Evolutionary conservation across 64 coral and sea anemone genomes (phyloP).

Genomic region (Porites lutea): DNA sequence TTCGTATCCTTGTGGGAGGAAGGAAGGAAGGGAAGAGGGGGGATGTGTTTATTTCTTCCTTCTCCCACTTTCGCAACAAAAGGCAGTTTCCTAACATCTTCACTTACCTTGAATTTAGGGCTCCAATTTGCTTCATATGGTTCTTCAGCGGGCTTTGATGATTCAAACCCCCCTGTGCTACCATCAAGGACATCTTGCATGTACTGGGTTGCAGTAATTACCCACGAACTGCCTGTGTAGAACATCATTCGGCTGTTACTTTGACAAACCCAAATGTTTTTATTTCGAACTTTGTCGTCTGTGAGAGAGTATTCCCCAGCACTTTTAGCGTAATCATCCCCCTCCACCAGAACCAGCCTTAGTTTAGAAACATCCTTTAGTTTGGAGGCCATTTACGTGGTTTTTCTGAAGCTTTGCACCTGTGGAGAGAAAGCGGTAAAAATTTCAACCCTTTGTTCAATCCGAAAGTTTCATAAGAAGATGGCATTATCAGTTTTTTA

Average conservation of each 20-base stretch:
- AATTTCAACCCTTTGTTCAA: too few species aligned
- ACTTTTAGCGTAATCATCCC: background rate
- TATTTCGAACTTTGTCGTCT: slow-evolving; percentile 26
- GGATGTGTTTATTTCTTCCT: too few species aligned
- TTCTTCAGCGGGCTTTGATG: background rate
- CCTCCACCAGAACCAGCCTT: slow-evolving; percentile 19
- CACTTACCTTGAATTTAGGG: slow-evolving; percentile 37
- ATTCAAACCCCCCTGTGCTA: slow-evolving; percentile 26
- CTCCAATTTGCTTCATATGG: slow-evolving; percentile 53
- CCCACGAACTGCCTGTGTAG: slow-evolving; percentile 30
- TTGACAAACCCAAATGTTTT: slow-evolving; percentile 44
- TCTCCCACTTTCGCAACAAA: too few species aligned
- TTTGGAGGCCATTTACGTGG: background rate
- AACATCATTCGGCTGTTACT: slow-evolving; percentile 53
- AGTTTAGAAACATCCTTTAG: slow-evolving; percentile 27
- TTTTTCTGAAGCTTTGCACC: background rate
- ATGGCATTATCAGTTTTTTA: too few species aligned
- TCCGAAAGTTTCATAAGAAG: too few species aligned
- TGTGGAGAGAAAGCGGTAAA: too few species aligned
- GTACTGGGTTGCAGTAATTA: slow-evolving; percentile 29
- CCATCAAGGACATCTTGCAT: slow-evolving; percentile 41
- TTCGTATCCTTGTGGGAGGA: too few species aligned
- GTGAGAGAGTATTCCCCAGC: slow-evolving; percentile 28
- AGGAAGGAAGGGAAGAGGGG: too few species aligned
- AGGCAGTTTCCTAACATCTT: background rate